phyloP scores from a whole-genome alignment of 2,797 vertebrate species.

The Alauda arvensis region DNA sequence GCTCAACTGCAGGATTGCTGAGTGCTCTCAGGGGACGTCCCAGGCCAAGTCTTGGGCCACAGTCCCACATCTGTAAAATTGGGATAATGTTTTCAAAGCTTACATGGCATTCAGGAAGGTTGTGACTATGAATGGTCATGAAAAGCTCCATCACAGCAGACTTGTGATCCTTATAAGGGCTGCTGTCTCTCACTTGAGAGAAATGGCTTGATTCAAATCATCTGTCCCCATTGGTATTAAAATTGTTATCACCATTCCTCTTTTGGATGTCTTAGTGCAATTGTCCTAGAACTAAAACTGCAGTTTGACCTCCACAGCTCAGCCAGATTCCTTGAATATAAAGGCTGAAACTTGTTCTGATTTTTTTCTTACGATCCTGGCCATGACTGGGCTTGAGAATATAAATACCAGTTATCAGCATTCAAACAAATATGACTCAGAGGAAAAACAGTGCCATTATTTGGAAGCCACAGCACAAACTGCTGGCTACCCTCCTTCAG shows the following conservation, averaged over 20 bases:
- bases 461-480: neutral
- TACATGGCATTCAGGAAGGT: neutral
- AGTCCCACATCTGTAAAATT: neutral
- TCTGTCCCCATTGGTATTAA: neutral
- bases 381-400: neutral
- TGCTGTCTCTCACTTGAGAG: neutral
- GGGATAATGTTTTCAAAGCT: neutral
- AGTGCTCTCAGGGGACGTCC: neutral
- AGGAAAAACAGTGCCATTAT: neutral
- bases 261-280: neutral
- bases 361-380: neutral
- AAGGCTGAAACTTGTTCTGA: neutral
- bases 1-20: neutral
- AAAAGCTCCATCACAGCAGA: neutral
- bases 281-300: neutral
- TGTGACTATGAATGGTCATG: neutral
- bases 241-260: neutral
- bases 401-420: neutral
- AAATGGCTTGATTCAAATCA: slow-evolving; percentile 11
- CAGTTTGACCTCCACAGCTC: neutral
- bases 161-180: neutral
- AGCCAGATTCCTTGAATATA: neutral
- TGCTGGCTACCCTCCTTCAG: neutral
- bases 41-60: neutral
- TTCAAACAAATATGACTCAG: neutral